A percentile compares a stretch with the other conserved stretches of the same genome.
Evolutionary conservation across 2,797 vertebrate genomes (phyloP).

Genomic region (Eidolon dupreanum): DNA sequence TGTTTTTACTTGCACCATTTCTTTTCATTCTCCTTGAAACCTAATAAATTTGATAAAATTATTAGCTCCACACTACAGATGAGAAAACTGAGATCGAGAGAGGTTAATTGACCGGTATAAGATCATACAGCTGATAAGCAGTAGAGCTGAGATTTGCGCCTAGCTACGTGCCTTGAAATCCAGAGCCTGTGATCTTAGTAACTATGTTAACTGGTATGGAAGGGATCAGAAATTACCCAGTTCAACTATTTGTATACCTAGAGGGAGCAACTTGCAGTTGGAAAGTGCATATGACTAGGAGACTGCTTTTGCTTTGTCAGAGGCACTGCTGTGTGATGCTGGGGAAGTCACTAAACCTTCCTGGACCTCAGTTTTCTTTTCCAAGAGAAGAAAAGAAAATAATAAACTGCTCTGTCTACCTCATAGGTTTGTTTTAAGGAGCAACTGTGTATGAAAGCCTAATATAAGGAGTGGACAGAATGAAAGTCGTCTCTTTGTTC

Average conservation of each 20-base stretch:
- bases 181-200: background rate
- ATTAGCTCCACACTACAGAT: background rate
- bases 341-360: background rate
- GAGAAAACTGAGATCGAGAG: background rate
- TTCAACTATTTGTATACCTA: background rate
- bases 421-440: slow-evolving; percentile 30
- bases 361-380: background rate
- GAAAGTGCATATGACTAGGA: background rate
- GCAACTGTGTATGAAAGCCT: background rate
- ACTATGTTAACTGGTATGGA: background rate
- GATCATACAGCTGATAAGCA: background rate
- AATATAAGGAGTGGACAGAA: background rate
- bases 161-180: background rate
- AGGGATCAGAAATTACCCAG: background rate
- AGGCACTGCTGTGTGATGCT: background rate
- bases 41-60: background rate
- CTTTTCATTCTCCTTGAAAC: background rate
- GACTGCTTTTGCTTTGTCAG: background rate
- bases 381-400: background rate
- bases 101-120: background rate
- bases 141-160: background rate
- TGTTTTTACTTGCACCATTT: background rate
- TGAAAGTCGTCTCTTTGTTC: background rate
- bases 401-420: background rate
- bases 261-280: background rate